Conservation (phyloP, 1,140 invertebrate species). For the Hyposmocoma kahamanoa region DNA sequence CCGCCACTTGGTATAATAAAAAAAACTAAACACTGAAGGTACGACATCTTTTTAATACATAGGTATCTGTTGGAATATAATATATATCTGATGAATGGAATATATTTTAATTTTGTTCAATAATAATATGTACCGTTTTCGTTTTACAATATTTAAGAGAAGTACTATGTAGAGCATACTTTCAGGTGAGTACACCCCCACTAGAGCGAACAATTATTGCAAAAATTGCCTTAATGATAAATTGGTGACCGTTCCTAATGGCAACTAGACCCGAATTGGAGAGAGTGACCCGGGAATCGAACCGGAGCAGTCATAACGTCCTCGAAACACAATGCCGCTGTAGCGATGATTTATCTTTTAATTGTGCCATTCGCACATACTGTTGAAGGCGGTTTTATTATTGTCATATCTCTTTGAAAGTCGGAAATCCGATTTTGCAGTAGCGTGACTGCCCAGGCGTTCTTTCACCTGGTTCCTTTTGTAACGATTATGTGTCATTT, state of each 20-base stretch:
- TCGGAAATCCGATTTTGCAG: slow-evolving; percentile 19
- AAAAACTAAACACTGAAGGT: too few relatives aligned
- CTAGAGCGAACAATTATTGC: slow-evolving; percentile 67
- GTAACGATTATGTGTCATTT: too few relatives aligned
- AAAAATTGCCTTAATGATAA: slow-evolving; percentile 73
- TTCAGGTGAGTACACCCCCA: slow-evolving; percentile 8
- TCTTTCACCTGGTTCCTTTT: slow-evolving; percentile 16
- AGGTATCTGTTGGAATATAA: too few relatives aligned
- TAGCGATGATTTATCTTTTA: slow-evolving; percentile 68
- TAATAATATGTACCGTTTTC: neutral
- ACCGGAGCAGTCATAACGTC: slow-evolving; percentile 61
- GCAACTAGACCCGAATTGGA: slow-evolving; percentile 32
- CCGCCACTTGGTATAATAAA: too few relatives aligned
- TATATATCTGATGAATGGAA: too few relatives aligned
- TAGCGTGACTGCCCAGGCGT: slow-evolving; percentile 3
- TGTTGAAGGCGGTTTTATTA: slow-evolving; percentile 32
- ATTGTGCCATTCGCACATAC: slow-evolving; percentile 36
- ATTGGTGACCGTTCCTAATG: slow-evolving; percentile 69
- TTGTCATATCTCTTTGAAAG: slow-evolving; percentile 39
- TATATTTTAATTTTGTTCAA: neutral
- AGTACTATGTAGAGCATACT: slow-evolving; percentile 45
- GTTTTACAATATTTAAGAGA: neutral
- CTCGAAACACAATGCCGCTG: slow-evolving; percentile 55
- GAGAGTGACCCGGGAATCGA: slow-evolving; percentile 39
- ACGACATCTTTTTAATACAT: too few relatives aligned